Percentiles rank a stretch among this genome's conserved stretches.
Evolutionary conservation across 2,888 invertebrate species (phyloP).

Genomic region (Gastracanthus pulcherrimus): DNA sequence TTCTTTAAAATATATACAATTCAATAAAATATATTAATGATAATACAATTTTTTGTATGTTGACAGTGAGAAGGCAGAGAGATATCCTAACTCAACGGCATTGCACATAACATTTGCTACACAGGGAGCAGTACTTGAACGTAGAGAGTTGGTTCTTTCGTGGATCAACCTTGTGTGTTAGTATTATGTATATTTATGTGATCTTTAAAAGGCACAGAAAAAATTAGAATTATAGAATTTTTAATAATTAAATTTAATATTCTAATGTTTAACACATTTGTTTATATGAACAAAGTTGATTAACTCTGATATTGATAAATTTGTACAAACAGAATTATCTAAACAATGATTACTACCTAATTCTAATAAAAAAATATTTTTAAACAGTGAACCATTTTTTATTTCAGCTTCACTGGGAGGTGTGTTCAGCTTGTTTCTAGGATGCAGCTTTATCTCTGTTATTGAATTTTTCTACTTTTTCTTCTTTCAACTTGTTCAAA

Average conservation of each 20-base stretch:
- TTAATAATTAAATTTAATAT: neutral
- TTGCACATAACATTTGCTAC: slow-evolving; percentile 65
- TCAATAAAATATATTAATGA: neutral
- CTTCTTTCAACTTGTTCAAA: slow-evolving; percentile 57
- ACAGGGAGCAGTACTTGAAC: slow-evolving; percentile 62
- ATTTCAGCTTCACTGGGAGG: slow-evolving; percentile 77
- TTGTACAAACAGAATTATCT: neutral
- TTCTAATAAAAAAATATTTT: neutral
- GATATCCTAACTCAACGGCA: slow-evolving; percentile 61
- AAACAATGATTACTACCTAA: neutral
- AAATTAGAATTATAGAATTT: neutral
- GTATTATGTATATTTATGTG: too few relatives aligned
- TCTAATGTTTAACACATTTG: neutral
- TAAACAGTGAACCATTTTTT: slow-evolving; percentile 2
- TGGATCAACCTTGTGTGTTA: slow-evolving; percentile 68
- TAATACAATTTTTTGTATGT: neutral
- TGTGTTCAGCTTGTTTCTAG: slow-evolving; percentile 77
- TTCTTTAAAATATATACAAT: too few relatives aligned
- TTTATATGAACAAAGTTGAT: too few relatives aligned
- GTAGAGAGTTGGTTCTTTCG: slow-evolving; percentile 65
- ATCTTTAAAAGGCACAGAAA: too few relatives aligned
- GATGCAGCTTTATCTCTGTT: slow-evolving; percentile 77
- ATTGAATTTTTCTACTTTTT: slow-evolving; percentile 76
- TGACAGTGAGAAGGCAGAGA: slow-evolving; percentile 59
- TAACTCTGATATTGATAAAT: neutral